A percentile compares a stretch with the other conserved stretches of the same genome.
Evolutionary conservation across 2,888 invertebrate genomes (phyloP).

Genomic region (Melanchra persicariae): DNA sequence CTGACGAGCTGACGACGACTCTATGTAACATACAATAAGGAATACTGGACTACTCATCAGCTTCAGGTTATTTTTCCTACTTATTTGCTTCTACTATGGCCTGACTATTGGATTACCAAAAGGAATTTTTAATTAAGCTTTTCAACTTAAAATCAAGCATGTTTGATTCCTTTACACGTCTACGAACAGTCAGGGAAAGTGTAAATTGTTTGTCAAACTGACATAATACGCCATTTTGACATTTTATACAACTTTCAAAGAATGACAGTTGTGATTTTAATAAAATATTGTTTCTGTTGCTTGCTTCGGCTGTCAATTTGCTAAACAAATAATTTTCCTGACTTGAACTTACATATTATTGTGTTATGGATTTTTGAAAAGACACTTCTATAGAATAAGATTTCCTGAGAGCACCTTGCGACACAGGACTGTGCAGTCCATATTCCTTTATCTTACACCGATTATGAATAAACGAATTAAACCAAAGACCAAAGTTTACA

Average conservation of each 20-base stretch:
- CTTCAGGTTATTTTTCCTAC: conserved; percentile 50
- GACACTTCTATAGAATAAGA: conserved; percentile 9
- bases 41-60: conserved; percentile 61
- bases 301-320: neutral
- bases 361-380: conserved; percentile 9
- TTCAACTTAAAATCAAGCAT: neutral
- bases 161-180: neutral
- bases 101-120: conserved; percentile 47
- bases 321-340: neutral
- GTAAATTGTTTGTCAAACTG: neutral
- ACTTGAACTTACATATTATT: neutral
- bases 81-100: conserved; percentile 56
- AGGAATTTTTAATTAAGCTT: conserved; percentile 15
- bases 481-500: conserved; percentile 61
- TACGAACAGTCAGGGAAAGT: neutral
- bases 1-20: conserved; percentile 91
- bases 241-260: neutral
- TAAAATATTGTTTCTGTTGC: too few species aligned
- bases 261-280: neutral
- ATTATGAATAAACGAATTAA: conserved; percentile 41
- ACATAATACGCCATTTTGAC: neutral
- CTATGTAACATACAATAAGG: conserved; percentile 65
- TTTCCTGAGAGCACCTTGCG: conserved; percentile 29
- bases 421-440: conserved; percentile 38
- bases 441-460: conserved; percentile 50